Evolutionary conservation across 2,797 vertebrate species (phyloP).

Genomic region (Gymnodraco acuticeps): DNA sequence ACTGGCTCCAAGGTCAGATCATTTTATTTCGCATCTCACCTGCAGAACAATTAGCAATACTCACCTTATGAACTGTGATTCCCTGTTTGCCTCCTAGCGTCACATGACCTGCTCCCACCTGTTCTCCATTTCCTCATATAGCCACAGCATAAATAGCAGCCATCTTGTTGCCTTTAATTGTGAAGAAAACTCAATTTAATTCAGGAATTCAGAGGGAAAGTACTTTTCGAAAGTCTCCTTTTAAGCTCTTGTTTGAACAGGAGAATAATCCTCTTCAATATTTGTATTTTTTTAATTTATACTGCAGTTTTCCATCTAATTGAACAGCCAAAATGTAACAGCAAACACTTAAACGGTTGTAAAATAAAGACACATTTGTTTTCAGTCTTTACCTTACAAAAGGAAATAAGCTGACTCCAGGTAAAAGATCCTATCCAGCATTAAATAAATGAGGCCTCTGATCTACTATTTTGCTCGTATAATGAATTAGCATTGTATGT

Average conservation of each 20-base stretch:
- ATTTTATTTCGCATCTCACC: not conserved
- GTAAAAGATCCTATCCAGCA: not conserved
- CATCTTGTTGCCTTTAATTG: no score
- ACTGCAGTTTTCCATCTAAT: not conserved
- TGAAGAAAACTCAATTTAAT: no score
- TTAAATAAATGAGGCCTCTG: not conserved
- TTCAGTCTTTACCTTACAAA: conserved; percentile 8
- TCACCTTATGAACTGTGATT: not conserved
- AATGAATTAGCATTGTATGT: not conserved
- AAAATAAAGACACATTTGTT: not conserved
- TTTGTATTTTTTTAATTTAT: not conserved
- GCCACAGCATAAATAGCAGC: no score
- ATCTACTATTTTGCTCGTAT: not conserved
- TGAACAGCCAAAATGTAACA: not conserved
- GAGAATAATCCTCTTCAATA: no score
- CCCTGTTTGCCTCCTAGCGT: no score
- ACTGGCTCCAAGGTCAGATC: no score
- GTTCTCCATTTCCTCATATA: no score
- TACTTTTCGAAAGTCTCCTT: not conserved
- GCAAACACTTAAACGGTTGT: not conserved
- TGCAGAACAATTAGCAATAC: not conserved
- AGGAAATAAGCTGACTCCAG: conserved; percentile 1
- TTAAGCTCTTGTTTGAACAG: not conserved
- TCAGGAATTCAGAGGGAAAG: no score
- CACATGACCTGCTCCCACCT: no score